A percentile compares a stretch with the other conserved stretches of the same genome.
Conservation (phyloP, 1,140 invertebrate species). For the Uloborus diversus region DNA sequence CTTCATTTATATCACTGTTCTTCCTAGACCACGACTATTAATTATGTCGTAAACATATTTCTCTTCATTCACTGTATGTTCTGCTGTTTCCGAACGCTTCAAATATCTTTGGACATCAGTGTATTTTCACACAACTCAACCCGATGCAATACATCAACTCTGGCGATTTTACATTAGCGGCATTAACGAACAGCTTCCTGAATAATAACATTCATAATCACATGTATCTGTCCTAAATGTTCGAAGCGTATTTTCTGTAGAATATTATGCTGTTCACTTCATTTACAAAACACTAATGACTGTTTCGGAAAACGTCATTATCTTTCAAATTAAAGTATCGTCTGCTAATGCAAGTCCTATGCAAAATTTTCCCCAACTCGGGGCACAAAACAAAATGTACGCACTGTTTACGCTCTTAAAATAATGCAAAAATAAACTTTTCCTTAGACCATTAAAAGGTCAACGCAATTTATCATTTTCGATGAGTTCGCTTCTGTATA, state of each 20-base stretch:
- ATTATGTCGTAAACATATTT: too few relatives aligned
- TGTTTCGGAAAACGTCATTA: slow-evolving; percentile 29
- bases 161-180: slow-evolving; percentile 14
- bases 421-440: slow-evolving; percentile 51
- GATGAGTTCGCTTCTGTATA: neutral
- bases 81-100: too few relatives aligned
- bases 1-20: too few relatives aligned
- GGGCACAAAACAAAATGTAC: slow-evolving; percentile 33
- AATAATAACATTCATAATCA: slow-evolving; percentile 32
- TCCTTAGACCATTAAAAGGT: slow-evolving; percentile 40
- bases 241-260: neutral
- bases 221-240: slow-evolving; percentile 6
- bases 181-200: neutral
- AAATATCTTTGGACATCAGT: too few relatives aligned
- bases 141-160: neutral
- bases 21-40: too few relatives aligned
- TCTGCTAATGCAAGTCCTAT: slow-evolving; percentile 13
- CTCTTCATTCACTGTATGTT: too few relatives aligned
- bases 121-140: too few relatives aligned
- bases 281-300: slow-evolving; percentile 54
- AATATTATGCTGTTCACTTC: slow-evolving; percentile 8
- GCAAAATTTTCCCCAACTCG: slow-evolving; percentile 15
- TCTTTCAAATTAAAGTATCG: slow-evolving; percentile 40
- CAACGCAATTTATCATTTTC: slow-evolving; percentile 46
- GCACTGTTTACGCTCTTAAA: slow-evolving; percentile 5